A percentile compares a stretch with the other conserved stretches of the same genome.
phyloP scores from a whole-genome alignment of 2,888 invertebrate species.

The Trichogramma dendrolimi region DNA sequence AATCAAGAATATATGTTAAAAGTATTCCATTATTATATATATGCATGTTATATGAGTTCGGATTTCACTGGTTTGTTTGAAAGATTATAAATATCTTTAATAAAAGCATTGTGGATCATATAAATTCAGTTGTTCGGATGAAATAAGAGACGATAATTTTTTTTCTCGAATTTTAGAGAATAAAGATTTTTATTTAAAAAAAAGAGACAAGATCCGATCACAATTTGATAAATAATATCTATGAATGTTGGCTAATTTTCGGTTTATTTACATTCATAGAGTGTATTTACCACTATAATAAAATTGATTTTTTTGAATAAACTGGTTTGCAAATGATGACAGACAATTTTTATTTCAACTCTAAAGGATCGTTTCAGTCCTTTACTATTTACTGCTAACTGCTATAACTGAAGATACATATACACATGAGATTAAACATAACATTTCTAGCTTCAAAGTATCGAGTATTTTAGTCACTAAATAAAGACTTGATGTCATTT shows the following conservation, averaged over 20 bases:
- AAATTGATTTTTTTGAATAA: slow-evolving; percentile 21
- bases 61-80: too few relatives aligned
- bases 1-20: too few relatives aligned
- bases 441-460: background rate
- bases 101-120: too few relatives aligned
- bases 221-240: slow-evolving; percentile 11
- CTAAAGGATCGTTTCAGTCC: background rate
- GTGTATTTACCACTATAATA: slow-evolving; percentile 14
- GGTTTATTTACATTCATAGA: slow-evolving; percentile 10
- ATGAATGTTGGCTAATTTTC: slow-evolving; percentile 7
- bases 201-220: slow-evolving; percentile 9
- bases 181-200: slow-evolving; percentile 16
- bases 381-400: background rate
- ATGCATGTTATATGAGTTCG: too few relatives aligned
- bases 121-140: too few relatives aligned
- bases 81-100: too few relatives aligned
- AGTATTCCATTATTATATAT: too few relatives aligned
- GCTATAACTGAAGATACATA: background rate
- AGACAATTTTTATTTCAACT: slow-evolving; percentile 6
- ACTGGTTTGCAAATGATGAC: slow-evolving; percentile 13
- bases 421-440: background rate
- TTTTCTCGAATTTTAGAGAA: too few relatives aligned
- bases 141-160: too few relatives aligned
- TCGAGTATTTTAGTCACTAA: too few relatives aligned
- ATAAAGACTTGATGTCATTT: too few relatives aligned